phyloP scores from a whole-genome alignment of 2,888 invertebrate species.

The Formica aserva region DNA sequence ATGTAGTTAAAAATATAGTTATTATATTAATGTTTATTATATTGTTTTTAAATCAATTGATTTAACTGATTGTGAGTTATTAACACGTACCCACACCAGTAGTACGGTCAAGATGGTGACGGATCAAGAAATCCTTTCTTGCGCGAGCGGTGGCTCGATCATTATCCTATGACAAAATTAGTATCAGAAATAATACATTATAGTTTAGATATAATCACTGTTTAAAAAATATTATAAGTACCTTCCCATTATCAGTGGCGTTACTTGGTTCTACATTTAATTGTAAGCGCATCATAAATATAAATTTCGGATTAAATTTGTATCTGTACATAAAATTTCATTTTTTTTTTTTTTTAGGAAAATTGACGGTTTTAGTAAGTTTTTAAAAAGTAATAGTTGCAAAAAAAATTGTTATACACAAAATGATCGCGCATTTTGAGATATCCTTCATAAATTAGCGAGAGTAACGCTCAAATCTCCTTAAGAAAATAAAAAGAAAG shows the following conservation, averaged over 20 bases:
- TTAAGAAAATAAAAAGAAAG: neutral
- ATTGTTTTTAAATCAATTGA: neutral
- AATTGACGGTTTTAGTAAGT: neutral
- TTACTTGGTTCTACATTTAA: neutral
- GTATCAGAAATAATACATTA: neutral
- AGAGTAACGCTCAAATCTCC: neutral
- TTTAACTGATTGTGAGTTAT: neutral
- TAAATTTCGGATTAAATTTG: neutral
- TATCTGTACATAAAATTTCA: neutral
- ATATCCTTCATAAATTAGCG: neutral
- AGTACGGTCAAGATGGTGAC: constrained; percentile 91
- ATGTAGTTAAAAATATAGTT: constrained; percentile 30
- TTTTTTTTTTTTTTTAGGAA: neutral
- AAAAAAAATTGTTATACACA: neutral
- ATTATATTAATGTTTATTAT: neutral
- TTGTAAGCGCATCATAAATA: neutral
- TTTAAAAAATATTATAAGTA: neutral
- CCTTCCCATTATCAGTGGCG: neutral
- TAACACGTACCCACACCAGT: constrained; percentile 88
- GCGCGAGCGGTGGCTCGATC: constrained; percentile 85
- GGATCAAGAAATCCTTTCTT: constrained; percentile 89
- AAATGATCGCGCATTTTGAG: neutral
- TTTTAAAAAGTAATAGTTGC: neutral
- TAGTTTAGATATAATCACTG: no score
- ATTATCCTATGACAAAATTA: constrained; percentile 78